Base-by-base conservation (phyloP, 1,140 invertebrate species). In the Sycophila sp. region DNA sequence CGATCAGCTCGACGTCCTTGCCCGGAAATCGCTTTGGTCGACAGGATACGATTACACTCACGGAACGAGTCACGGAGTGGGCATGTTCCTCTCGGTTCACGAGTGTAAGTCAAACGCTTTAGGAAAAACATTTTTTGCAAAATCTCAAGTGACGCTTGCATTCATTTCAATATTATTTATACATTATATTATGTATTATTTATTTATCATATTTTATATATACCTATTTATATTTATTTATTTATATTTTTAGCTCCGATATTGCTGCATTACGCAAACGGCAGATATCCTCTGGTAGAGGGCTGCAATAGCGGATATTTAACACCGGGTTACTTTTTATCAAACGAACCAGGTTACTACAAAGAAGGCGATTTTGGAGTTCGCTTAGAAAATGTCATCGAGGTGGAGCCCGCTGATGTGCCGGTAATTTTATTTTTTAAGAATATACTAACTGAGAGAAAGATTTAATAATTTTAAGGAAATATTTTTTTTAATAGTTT, bases 51-150 rank as follows among this genome's bases (percentile, higher is more conserved):
- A 98, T 81, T 98, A 95, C 81, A 84, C 89, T 17, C 94, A 97
- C 80, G 94, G 93, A 4, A 96, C 95, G 0, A 94, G 96, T 3
- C 94, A 97, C 81, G 96, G 96, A 8, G 93, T 98, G 24, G 96
- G 96, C 1, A 89, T 94, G 17, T 97, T 94, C 78, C 88, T 94
- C 3, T 92, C 91, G 73, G 92, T 95, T 47, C 93, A 94, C 80
- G 95, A 97, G 91, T 91, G 94, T 93, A 84, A 80, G 78, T 75
- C 55, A 36, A n/a, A n/a, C n/a, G n/a, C n/a, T 22, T 17, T 6
- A 42, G 40, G 6, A 64, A 26, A 53, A 28, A 22, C 38, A 66
- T 38, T 28, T 36, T 4, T 26, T 17, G 17, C 24, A 15, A 30
- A 34, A 36, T 55, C 28, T 19, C n/a, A n/a, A n/a, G n/a, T n/a